Evolutionary conservation across 2,797 vertebrate species (phyloP), one percentile per base, ranked within the genome.

Genomic region (Vespertilio murinus): DNA sequence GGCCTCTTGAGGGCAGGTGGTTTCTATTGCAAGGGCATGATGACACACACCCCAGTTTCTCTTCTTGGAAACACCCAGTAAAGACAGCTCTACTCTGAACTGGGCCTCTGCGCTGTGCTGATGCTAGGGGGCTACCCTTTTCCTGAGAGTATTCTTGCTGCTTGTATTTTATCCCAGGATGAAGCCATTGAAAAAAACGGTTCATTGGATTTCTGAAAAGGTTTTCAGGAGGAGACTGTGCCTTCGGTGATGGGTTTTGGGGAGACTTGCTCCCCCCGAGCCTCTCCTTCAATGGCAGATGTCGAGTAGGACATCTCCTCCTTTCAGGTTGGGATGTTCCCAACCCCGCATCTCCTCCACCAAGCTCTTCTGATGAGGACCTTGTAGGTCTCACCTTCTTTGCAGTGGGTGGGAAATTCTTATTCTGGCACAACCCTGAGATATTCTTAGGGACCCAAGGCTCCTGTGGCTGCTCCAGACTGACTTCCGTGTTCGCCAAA

Each of bases 321-420:
- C 20, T 77, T 25, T 13, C 22, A 52, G 11, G 4, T 40, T 71
- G 82, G 13, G 25, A 12, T 33, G 5, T 54, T 2, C 8, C n/a
- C 5, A 61, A 0, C 3, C 9, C 20, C 45, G 74, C 4, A 49
- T 59, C n/a, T 33, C 75, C 52, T 28, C 78, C 52, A 11, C 30
- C 49, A 12, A 38, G 6, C 38, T 94, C 47, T 14, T 33, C 5
- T 64, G 5, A 8, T 45, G 23, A 42, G 14, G 2, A 7, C 7
- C 14, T 6, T 2, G 0, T 20, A 16, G n/a, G 38, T 8, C 28
- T 56, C 23, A 5, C 22, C 40, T 0, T 80, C 17, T 59, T 42
- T 30, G 2, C 4, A 67, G 23, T 12, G 5, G 22, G 23, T n/a
- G 42, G 35, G 9, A 17, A 28, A 35, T 82, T 71, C 38, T 77